Percentiles rank a stretch among this genome's conserved stretches.
These are phyloP conservation scores for Drosophila santomea DNA, from an alignment of 1,140 invertebrate genomes.

Conservation along the genomic window DNA sequence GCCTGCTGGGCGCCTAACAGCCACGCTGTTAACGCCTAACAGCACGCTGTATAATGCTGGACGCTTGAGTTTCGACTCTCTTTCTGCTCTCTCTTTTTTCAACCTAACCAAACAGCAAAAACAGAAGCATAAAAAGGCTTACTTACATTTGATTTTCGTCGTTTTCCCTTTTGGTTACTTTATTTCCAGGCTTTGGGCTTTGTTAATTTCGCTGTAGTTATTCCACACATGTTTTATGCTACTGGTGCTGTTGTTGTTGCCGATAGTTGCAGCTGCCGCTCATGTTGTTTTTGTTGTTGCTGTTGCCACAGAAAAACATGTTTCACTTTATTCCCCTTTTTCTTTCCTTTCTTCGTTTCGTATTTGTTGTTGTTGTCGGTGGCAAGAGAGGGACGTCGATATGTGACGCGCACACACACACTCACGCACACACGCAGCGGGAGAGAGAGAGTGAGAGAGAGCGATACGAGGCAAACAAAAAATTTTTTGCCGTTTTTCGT, in stretches of 20 bases:
- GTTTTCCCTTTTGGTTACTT: slow-evolving; percentile 9
- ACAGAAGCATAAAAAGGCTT: slow-evolving; percentile 21
- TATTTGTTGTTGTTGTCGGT: slow-evolving; percentile 33
- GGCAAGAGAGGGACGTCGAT: slow-evolving; percentile 39
- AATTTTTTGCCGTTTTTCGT: slow-evolving; percentile 36
- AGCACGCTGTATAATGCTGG: slow-evolving; percentile 35
- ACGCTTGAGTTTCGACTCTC: slow-evolving; percentile 16
- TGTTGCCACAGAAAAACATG: slow-evolving; percentile 50
- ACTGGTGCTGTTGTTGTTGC: slow-evolving; percentile 32
- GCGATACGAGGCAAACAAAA: slow-evolving; percentile 25
- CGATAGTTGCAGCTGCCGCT: slow-evolving; percentile 23
- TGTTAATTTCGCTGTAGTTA: slow-evolving; percentile 19
- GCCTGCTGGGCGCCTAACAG: slow-evolving; percentile 35
- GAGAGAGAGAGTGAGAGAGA: slow-evolving; percentile 10
- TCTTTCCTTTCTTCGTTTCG: neutral
- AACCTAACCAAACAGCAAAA: slow-evolving; percentile 46
- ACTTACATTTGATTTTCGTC: slow-evolving; percentile 36
- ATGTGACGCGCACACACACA: slow-evolving; percentile 24
- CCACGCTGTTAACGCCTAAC: slow-evolving; percentile 20
- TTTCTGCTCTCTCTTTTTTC: slow-evolving; percentile 27
- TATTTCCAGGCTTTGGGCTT: slow-evolving; percentile 3
- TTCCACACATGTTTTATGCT: slow-evolving; percentile 4
- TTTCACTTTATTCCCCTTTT: slow-evolving; percentile 32
- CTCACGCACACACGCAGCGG: slow-evolving; percentile 17
- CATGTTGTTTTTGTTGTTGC: slow-evolving; percentile 9